A percentile compares a stretch with the other conserved stretches of the same genome.
phyloP scores from a whole-genome alignment of 2,113 vertebrate genomes.

The Ceratotherium simum region DNA sequence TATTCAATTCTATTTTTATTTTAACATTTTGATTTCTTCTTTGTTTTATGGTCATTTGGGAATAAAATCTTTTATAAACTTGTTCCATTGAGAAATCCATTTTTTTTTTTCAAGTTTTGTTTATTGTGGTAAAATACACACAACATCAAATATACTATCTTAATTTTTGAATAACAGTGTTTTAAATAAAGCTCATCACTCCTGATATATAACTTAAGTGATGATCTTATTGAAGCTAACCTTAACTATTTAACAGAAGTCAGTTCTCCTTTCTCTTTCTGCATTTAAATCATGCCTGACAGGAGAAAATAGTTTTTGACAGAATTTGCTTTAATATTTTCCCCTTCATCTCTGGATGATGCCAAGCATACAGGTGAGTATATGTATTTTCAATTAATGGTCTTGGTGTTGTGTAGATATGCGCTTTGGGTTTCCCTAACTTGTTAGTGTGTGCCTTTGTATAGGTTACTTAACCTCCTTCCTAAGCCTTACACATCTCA shows the following conservation, averaged over 20 bases:
- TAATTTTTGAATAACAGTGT: not conserved
- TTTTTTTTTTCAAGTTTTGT: too few species aligned
- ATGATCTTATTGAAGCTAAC: not conserved
- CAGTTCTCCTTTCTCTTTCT: not conserved
- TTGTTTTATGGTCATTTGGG: not conserved
- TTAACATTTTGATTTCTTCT: not conserved
- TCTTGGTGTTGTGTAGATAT: not conserved
- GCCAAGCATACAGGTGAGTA: not conserved
- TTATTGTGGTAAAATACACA: too few species aligned
- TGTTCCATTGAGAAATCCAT: not conserved
- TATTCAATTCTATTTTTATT: not conserved
- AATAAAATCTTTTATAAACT: constrained; percentile 15
- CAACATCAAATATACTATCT: too few species aligned
- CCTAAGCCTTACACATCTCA: not conserved
- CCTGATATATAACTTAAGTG: not conserved
- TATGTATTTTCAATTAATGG: not conserved
- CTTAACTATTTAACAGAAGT: not conserved
- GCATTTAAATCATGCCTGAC: not conserved
- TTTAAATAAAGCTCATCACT: not conserved
- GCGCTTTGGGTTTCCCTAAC: not conserved
- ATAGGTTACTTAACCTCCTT: not conserved
- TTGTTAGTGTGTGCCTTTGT: not conserved
- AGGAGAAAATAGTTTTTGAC: not conserved
- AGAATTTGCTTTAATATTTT: constrained; percentile 6
- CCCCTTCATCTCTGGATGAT: not conserved